Evolutionary conservation across 2,888 invertebrate genomes (phyloP).

Genomic region (Cremastinae sp.): DNA sequence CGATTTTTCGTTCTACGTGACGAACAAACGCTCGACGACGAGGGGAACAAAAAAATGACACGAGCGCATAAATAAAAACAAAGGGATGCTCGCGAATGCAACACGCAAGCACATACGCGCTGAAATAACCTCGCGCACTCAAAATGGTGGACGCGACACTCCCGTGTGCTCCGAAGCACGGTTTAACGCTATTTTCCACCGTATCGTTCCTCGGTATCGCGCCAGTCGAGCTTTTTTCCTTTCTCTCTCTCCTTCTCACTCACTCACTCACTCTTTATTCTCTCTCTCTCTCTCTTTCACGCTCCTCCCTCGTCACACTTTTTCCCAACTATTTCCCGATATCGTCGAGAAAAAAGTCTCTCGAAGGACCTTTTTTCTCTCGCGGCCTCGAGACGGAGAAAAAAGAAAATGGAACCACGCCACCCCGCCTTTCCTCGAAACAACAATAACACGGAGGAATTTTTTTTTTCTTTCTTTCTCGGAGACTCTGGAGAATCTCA

Average conservation of each 20-base stretch:
- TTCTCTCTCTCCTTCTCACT: slow-evolving; percentile 45
- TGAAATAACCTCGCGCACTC: slow-evolving; percentile 76
- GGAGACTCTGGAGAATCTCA: slow-evolving; percentile 14
- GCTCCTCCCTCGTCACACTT: slow-evolving; percentile 1
- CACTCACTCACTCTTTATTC: too few species aligned
- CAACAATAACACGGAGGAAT: slow-evolving; percentile 58
- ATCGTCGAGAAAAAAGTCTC: not conserved
- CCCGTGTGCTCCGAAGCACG: slow-evolving; percentile 65
- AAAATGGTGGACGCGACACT: slow-evolving; percentile 78
- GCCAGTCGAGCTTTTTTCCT: slow-evolving; percentile 34
- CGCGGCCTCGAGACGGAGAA: slow-evolving; percentile 29
- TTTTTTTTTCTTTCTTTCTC: too few species aligned
- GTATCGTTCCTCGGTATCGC: slow-evolving; percentile 42
- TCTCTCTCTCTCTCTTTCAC: slow-evolving; percentile 3
- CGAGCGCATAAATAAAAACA: slow-evolving; percentile 8
- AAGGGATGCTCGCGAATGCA: slow-evolving; percentile 10
- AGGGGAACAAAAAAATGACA: not conserved
- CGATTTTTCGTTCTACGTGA: not conserved
- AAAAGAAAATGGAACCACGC: not conserved
- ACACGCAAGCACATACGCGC: slow-evolving; percentile 51
- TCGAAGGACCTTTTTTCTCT: too few species aligned
- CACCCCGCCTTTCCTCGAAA: slow-evolving; percentile 59
- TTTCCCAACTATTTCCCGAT: not conserved
- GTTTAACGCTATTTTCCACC: slow-evolving; percentile 48
- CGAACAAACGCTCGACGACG: not conserved